Evolutionary conservation across 2,888 invertebrate species (phyloP), one percentile per base, ranked within the genome.

Genomic region (Mesoligia furuncula): DNA sequence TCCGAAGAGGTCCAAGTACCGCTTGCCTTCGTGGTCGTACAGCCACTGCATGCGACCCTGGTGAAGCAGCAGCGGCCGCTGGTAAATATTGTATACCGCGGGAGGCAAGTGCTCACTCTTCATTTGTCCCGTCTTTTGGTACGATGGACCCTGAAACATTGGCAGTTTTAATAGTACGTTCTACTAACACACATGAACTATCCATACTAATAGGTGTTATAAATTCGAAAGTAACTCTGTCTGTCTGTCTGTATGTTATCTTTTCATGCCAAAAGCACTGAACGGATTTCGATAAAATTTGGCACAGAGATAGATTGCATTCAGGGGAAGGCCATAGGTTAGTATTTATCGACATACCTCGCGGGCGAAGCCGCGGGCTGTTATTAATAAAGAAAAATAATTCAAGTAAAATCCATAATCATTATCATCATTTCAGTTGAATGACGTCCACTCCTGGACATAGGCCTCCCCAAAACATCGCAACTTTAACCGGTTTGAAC

Each of bases 1-100:
- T 9, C 98, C 99, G 92, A 99, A 99, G 97, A 99, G 98, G 94
- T 99, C 99, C 85, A 99, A 97, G 94, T 99, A 99, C 89, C 99
- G 97, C 84, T 97, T 98, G 7, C 99, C 99, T 74, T 97, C 97
- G 85, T 98, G 97, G 94, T 99, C 99, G 94, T 98, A 99, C 9
- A 99, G 94, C 98, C 98, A 99, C 94, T 99, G 99, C 98, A 98
- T 99, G 91, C 98, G 97, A 0, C 99, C 99, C 90, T 98, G 98
- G 91, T 98, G 98, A 0, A 99, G 96, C 13, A 99, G 96, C 64
- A 99, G 90, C 0, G 99, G 99, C 82, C 98, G 97, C 92, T 98
- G 98, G 95, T 99, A 99, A 89, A 98, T 98, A 17, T 98, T 97
- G 68, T 95, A 96, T 72, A 98, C 93, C 66, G 97, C 98, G 15